These are phyloP conservation scores for Stenopsyche tienmushanensis DNA, from an alignment of 1,140 invertebrate species.

Conservation along the genomic window DNA sequence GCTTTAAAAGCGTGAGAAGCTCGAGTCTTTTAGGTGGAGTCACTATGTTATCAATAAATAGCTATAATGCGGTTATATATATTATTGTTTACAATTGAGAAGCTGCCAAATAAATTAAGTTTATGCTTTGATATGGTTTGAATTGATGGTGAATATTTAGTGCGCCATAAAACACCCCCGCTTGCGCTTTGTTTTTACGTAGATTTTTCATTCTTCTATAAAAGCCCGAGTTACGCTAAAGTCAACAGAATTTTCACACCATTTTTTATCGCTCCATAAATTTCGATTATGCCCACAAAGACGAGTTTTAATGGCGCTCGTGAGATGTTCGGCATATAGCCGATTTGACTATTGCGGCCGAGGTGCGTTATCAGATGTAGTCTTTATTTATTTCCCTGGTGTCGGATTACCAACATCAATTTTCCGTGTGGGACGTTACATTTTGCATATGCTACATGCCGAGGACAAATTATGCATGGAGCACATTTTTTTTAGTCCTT, in stretches of 20 bases:
- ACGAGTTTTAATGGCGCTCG: constrained; percentile 8
- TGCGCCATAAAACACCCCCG: background rate
- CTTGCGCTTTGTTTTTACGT: background rate
- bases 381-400: constrained; percentile 7
- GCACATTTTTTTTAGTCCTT: no score
- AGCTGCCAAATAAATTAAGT: background rate
- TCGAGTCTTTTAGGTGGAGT: no score
- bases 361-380: no score
- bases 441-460: no score
- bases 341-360: background rate
- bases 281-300: constrained; percentile 15
- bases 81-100: background rate
- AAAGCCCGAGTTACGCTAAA: constrained; percentile 2
- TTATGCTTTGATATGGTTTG: background rate
- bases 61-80: no score
- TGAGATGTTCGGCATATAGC: constrained; percentile 5
- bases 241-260: constrained; percentile 24
- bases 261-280: constrained; percentile 29
- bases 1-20: no score
- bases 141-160: no score
- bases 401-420: constrained; percentile 8
- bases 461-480: no score
- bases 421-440: no score
- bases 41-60: no score
- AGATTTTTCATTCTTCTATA: background rate